phyloP scores from a whole-genome alignment of 2,888 invertebrate genomes.

The Parnassius smintheus region DNA sequence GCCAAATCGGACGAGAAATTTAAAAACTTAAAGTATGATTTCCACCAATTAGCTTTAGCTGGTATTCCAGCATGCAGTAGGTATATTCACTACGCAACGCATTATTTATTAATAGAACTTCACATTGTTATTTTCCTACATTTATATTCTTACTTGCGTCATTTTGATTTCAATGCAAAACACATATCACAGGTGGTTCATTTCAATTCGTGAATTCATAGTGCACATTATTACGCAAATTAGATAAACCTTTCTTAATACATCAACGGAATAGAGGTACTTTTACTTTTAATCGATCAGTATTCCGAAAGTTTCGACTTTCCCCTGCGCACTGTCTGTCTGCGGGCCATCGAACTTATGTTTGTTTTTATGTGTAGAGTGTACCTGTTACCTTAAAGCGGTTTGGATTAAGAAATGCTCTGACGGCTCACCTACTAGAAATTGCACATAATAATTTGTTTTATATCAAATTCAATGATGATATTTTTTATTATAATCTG shows the following conservation, averaged over 20 bases:
- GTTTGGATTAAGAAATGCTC: neutral
- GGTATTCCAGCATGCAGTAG: too few relatives aligned
- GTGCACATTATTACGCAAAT: slow-evolving; percentile 53
- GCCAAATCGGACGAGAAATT: too few relatives aligned
- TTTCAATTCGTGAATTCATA: slow-evolving; percentile 35
- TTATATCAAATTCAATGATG: too few relatives aligned
- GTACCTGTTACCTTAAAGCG: slow-evolving; percentile 15
- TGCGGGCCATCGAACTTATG: slow-evolving; percentile 38
- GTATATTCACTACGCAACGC: too few relatives aligned
- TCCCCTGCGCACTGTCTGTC: slow-evolving; percentile 42
- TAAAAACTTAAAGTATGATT: too few relatives aligned
- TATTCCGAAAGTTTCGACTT: slow-evolving; percentile 69
- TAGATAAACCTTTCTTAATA: slow-evolving; percentile 42
- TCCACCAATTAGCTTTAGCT: too few relatives aligned
- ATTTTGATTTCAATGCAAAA: slow-evolving; percentile 32
- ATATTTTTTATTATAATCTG: too few relatives aligned
- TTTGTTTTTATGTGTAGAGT: slow-evolving; percentile 37
- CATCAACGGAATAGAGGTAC: slow-evolving; percentile 40
- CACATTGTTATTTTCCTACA: neutral
- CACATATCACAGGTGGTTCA: slow-evolving; percentile 27
- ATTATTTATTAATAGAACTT: too few relatives aligned
- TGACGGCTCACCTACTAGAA: slow-evolving; percentile 3
- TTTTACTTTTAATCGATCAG: slow-evolving; percentile 73
- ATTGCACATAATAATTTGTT: neutral
- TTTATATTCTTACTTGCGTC: slow-evolving; percentile 28